Evolutionary conservation across 92 coral and sea anemone genomes (phyloP).

Genomic region (Epizoanthus scotinus): DNA sequence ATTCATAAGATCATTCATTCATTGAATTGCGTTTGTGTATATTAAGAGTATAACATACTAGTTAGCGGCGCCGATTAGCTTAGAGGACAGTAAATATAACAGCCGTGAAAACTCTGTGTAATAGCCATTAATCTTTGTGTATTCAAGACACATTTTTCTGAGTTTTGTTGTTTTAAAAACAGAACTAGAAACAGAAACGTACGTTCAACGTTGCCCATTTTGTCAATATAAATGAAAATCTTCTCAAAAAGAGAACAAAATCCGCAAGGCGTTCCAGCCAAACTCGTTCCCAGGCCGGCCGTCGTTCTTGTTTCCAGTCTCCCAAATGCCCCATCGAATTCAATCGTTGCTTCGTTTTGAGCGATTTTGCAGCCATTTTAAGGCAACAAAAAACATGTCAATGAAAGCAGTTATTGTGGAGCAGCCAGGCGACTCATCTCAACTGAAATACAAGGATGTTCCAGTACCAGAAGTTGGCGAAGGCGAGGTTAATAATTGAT

Average conservation of each 20-base stretch:
- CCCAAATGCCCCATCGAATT: too few species aligned
- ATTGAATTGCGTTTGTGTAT: too few species aligned
- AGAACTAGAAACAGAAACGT: too few species aligned
- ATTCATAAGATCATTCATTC: too few species aligned
- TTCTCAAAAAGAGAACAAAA: neutral
- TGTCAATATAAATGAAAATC: too few species aligned
- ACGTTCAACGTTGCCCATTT: too few species aligned
- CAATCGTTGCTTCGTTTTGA: neutral
- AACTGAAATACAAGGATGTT: slow-evolving; percentile 38
- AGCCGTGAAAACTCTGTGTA: too few species aligned
- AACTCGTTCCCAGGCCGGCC: too few species aligned
- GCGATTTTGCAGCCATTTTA: neutral
- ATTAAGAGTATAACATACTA: too few species aligned
- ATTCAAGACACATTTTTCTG: neutral
- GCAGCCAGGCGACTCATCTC: slow-evolving; percentile 51
- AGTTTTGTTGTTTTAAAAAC: neutral
- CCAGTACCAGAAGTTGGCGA: slow-evolving; percentile 47
- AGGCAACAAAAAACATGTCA: slow-evolving; percentile 38
- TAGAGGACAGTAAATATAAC: too few species aligned
- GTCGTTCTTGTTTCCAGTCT: too few species aligned
- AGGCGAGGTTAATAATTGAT: slow-evolving; percentile 43
- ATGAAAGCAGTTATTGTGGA: slow-evolving; percentile 55
- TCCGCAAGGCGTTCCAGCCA: neutral
- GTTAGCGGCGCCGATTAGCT: neutral
- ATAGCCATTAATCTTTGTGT: neutral